Percentiles rank a stretch among this genome's conserved stretches.
Evolutionary conservation across 2,113 vertebrate species (phyloP).

Genomic region (Leucoraja erinaceus): DNA sequence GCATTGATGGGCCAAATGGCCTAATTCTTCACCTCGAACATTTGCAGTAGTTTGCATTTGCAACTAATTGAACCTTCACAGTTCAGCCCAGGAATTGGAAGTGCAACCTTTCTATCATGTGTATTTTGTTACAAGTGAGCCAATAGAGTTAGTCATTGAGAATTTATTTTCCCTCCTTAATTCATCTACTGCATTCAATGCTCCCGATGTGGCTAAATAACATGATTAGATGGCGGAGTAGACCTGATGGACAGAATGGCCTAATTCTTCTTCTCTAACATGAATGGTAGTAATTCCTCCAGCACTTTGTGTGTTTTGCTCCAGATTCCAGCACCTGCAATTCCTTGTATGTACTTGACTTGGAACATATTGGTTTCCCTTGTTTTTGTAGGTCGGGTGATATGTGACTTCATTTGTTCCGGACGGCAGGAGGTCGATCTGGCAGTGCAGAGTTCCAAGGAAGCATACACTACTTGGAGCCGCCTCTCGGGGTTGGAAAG

Average conservation of each 20-base stretch:
- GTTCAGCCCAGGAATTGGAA: background rate
- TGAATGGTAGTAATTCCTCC: too few relatives aligned
- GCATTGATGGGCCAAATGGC: too few relatives aligned
- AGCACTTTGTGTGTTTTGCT: too few relatives aligned
- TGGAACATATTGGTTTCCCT: background rate
- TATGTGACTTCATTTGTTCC: conserved; percentile 74
- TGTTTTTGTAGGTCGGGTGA: conserved; percentile 63
- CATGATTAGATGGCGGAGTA: too few relatives aligned
- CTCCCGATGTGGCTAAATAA: too few relatives aligned
- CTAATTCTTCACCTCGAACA: background rate
- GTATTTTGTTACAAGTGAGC: background rate
- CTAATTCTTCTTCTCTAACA: too few relatives aligned
- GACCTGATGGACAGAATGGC: too few relatives aligned
- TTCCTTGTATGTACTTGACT: too few relatives aligned
- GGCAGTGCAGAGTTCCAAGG: conserved; percentile 72
- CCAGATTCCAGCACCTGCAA: too few relatives aligned
- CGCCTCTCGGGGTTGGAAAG: conserved; percentile 79
- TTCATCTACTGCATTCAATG: too few relatives aligned
- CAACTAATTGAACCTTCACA: background rate
- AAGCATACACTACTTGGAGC: conserved; percentile 80
- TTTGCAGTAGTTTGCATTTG: background rate
- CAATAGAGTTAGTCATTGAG: background rate
- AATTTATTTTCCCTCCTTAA: too few relatives aligned
- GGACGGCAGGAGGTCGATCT: conserved; percentile 76
- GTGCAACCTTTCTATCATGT: background rate